Evolutionary conservation across 1,140 invertebrate genomes (phyloP).

Genomic region (Drosophila kohkoa): DNA sequence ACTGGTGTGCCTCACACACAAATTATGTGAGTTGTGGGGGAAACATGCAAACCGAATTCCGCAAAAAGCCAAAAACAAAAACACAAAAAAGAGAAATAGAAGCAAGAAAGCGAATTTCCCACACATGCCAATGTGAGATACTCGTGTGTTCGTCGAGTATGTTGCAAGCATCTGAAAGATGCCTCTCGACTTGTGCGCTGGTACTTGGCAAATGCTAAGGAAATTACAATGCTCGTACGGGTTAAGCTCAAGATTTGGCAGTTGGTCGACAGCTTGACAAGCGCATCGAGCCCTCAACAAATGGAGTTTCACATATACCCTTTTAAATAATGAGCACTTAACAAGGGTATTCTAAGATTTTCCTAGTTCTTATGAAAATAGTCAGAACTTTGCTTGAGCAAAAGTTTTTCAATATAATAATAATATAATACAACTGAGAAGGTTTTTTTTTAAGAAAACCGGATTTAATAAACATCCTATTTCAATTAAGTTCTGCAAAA

Average conservation of each 20-base stretch:
- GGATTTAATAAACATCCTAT: too few relatives aligned
- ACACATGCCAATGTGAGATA: conserved; percentile 65
- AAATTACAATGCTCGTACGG: conserved; percentile 43
- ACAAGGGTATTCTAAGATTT: not conserved
- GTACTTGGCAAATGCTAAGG: conserved; percentile 62
- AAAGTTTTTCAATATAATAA: too few relatives aligned
- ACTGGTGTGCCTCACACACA: conserved; percentile 1
- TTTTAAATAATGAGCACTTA: not conserved
- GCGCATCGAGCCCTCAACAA: conserved; percentile 10
- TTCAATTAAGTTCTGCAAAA: too few relatives aligned
- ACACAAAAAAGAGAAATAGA: conserved; percentile 18
- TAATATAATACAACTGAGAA: too few relatives aligned
- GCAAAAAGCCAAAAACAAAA: conserved; percentile 12
- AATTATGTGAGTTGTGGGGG: conserved; percentile 36
- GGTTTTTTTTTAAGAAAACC: too few relatives aligned
- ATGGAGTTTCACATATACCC: conserved; percentile 22
- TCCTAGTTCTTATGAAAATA: too few relatives aligned
- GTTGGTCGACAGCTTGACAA: conserved; percentile 37
- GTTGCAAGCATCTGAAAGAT: conserved; percentile 65
- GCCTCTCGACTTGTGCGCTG: conserved; percentile 35
- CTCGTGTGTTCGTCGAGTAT: conserved; percentile 24
- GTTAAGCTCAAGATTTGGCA: conserved; percentile 33
- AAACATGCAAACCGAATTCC: conserved; percentile 49
- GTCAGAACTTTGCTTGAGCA: too few relatives aligned
- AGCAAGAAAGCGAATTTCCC: conserved; percentile 60